Conservation (phyloP, 2,888 invertebrate species). For the Tuberolachnus salignus region DNA sequence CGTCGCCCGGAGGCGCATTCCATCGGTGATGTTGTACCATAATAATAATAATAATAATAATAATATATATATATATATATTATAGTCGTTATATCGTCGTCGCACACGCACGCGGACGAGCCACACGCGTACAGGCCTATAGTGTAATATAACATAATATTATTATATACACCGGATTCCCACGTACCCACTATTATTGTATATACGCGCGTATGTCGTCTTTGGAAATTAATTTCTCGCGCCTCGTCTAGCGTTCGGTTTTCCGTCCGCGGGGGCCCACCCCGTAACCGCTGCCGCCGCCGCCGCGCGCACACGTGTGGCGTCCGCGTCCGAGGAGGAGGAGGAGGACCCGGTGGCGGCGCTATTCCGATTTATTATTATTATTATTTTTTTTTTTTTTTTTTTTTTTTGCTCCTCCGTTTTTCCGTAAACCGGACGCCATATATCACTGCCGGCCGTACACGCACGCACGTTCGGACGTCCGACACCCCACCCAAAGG, state of each 20-base stretch:
- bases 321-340: not conserved
- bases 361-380: too few relatives aligned
- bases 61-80: not conserved
- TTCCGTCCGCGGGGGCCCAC: not conserved
- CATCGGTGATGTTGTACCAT: not conserved
- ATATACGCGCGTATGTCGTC: too few relatives aligned
- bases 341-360: not conserved
- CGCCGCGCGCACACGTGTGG: slow-evolving; percentile 46
- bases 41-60: too few relatives aligned
- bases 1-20: slow-evolving; percentile 50
- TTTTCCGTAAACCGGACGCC: too few relatives aligned
- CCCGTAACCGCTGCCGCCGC: slow-evolving; percentile 9
- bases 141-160: too few relatives aligned
- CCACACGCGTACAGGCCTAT: too few relatives aligned
- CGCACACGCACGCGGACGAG: not conserved
- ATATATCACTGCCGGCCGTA: too few relatives aligned
- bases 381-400: too few relatives aligned
- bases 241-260: not conserved
- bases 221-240: slow-evolving; percentile 35
- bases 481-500: not conserved
- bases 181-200: slow-evolving; percentile 37
- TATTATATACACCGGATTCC: slow-evolving; percentile 3
- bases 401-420: too few relatives aligned
- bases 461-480: too few relatives aligned
- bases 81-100: slow-evolving; percentile 15